Evolutionary conservation across 1,140 invertebrate genomes (phyloP).

Genomic region (Leptinotarsa lineolata): DNA sequence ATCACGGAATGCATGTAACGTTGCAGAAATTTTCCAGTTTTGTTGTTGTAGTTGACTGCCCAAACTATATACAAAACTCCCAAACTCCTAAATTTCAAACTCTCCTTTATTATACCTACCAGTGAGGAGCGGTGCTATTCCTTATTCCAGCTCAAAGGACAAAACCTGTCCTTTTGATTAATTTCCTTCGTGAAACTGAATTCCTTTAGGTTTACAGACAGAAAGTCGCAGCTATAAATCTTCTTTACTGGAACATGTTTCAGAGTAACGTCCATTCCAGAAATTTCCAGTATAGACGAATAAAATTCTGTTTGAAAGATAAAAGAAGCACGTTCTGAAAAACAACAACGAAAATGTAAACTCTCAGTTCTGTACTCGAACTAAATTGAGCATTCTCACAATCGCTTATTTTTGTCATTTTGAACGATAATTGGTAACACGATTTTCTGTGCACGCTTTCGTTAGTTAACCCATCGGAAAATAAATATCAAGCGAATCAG

Average conservation of each 20-base stretch:
- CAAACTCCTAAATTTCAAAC: neutral
- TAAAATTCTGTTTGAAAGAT: neutral
- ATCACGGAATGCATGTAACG: too few species aligned
- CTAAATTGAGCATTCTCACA: neutral
- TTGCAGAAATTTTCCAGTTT: neutral
- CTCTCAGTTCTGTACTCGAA: neutral
- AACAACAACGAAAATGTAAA: neutral
- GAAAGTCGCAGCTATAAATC: conserved; percentile 3
- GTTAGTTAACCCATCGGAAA: too few species aligned
- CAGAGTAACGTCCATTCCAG: neutral
- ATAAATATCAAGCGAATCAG: too few species aligned
- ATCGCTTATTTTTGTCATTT: neutral
- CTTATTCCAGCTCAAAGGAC: conserved; percentile 2
- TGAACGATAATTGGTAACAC: too few species aligned
- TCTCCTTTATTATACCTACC: neutral
- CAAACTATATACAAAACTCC: neutral
- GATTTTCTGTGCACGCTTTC: too few species aligned
- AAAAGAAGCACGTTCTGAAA: neutral
- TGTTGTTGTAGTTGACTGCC: neutral
- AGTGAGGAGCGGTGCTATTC: neutral
- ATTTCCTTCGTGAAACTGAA: neutral
- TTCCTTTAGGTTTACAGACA: neutral
- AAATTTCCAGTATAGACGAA: neutral
- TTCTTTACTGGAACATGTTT: neutral
- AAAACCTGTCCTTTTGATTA: conserved; percentile 5